phyloP scores from a whole-genome alignment of 2,797 vertebrate species.

The Aldrovandia affinis region DNA sequence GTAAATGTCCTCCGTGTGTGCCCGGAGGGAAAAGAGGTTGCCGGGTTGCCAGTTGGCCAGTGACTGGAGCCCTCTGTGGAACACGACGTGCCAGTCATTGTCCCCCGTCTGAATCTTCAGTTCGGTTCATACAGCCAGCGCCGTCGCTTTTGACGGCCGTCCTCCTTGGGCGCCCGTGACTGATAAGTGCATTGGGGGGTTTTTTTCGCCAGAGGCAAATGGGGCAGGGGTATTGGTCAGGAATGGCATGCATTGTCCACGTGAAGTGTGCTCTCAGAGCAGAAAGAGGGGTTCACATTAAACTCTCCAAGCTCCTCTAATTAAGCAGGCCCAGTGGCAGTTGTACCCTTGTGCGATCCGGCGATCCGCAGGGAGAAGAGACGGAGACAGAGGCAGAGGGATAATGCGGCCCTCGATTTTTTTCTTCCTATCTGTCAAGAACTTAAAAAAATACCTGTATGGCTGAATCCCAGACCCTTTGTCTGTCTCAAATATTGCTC shows the following conservation, averaged over 20 bases:
- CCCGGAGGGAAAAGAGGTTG: background rate
- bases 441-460: constrained; percentile 79
- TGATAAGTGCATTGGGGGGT: constrained; percentile 28
- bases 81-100: background rate
- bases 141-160: background rate
- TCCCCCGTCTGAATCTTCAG: constrained; percentile 8
- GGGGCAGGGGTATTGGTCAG: constrained; percentile 34
- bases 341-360: constrained; percentile 72
- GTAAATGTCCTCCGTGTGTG: background rate
- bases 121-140: background rate
- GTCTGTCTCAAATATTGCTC: constrained; percentile 92
- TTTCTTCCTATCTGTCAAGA: constrained; percentile 66
- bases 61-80: background rate
- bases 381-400: constrained; percentile 81
- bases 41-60: too few relatives aligned
- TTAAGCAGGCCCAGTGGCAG: constrained; percentile 83
- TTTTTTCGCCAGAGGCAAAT: constrained; percentile 26
- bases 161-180: constrained; percentile 2
- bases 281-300: constrained; percentile 79
- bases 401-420: constrained; percentile 86
- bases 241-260: constrained; percentile 49
- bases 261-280: constrained; percentile 79
- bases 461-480: constrained; percentile 86
- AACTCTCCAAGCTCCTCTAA: constrained; percentile 79
- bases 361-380: constrained; percentile 77